These are phyloP conservation scores for Venustaconcha ellipsiformis DNA, from an alignment of 1,140 invertebrate species.

Conservation along the genomic window DNA sequence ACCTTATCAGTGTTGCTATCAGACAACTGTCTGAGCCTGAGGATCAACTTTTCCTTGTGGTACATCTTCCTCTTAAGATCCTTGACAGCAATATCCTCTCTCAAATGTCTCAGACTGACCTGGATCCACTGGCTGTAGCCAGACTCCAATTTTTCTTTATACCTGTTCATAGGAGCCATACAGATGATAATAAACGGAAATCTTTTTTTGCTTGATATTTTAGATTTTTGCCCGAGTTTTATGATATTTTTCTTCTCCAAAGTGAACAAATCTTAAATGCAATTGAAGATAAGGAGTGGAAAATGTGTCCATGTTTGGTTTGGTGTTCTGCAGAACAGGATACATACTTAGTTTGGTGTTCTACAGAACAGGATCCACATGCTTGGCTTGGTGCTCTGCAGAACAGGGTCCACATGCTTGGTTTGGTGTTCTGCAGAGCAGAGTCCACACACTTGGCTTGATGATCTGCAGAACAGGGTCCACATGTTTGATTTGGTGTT, in stretches of 20 bases:
- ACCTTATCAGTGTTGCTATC: constrained; percentile 23
- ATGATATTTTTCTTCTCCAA: neutral
- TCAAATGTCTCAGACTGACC: constrained; percentile 41
- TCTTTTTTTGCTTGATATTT: neutral
- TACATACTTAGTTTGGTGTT: too few species aligned
- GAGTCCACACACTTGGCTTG: too few species aligned
- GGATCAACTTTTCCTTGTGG: constrained; percentile 47
- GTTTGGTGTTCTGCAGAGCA: too few species aligned
- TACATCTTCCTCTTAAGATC: constrained; percentile 54
- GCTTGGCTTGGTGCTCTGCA: too few species aligned
- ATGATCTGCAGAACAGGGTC: too few species aligned
- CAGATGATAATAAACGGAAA: neutral
- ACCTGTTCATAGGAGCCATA: constrained; percentile 33
- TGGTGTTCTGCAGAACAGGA: too few species aligned
- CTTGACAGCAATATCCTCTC: constrained; percentile 47
- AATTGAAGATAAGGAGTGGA: neutral
- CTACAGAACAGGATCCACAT: too few species aligned
- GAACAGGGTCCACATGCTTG: too few species aligned
- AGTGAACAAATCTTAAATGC: neutral
- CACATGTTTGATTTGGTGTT: too few species aligned
- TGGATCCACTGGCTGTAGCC: constrained; percentile 41
- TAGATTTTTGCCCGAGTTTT: neutral
- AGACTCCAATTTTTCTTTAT: constrained; percentile 40
- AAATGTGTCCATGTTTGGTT: too few species aligned
- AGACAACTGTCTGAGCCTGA: constrained; percentile 37